Percentiles rank a stretch among this genome's conserved stretches.
Conservation (phyloP, 2,888 invertebrate species). For the Nymphalis polychloros region DNA sequence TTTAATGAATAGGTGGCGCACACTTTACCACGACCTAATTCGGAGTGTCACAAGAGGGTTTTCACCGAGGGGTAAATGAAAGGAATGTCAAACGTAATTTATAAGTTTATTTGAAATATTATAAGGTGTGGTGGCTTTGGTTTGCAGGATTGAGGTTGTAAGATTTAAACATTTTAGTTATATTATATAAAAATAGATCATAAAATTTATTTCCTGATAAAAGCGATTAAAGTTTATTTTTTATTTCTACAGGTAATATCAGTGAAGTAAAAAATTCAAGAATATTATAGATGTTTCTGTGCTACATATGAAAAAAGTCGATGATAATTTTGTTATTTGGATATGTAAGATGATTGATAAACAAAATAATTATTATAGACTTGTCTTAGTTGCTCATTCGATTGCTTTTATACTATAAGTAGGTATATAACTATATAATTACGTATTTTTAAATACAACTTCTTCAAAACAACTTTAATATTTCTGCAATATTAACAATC, state of each 20-base stretch:
- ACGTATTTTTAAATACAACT: too few species aligned
- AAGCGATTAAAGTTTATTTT: too few species aligned
- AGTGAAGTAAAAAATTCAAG: too few species aligned
- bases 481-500: background rate
- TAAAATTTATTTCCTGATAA: background rate
- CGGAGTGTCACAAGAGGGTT: slow-evolving; percentile 19
- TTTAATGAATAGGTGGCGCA: slow-evolving; percentile 13
- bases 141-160: background rate
- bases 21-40: slow-evolving; percentile 23
- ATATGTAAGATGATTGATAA: too few species aligned
- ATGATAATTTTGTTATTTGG: too few species aligned
- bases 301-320: too few species aligned
- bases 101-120: slow-evolving; percentile 17
- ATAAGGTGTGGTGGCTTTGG: slow-evolving; percentile 9
- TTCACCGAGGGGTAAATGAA: slow-evolving; percentile 20
- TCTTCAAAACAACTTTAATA: background rate
- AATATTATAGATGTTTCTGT: too few species aligned
- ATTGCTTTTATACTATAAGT: too few species aligned
- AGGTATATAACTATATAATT: too few species aligned
- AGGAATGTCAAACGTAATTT: slow-evolving; percentile 21
- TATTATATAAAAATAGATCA: background rate
- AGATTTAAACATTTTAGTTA: background rate
- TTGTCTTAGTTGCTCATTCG: too few species aligned
- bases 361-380: too few species aligned
- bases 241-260: too few species aligned